Percentiles rank a stretch among this genome's conserved stretches.
Conservation (phyloP, 2,113 vertebrate species). For the Atlantisia rogersi region DNA sequence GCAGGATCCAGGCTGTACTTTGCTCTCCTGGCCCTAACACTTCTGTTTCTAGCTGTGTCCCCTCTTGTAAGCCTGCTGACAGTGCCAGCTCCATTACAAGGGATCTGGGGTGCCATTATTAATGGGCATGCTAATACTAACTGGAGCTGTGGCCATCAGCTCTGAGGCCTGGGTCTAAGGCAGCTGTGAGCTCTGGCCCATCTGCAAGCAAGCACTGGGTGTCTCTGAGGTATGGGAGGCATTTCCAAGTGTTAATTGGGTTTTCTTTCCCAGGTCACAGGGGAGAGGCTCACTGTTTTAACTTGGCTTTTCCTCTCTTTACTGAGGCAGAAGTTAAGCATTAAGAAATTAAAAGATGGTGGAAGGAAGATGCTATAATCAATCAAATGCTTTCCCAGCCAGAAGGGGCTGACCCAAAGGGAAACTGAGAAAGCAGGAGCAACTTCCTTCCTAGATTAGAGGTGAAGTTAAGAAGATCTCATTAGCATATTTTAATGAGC, state of each 20-base stretch:
- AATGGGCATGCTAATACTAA: not conserved
- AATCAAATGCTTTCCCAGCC: not conserved
- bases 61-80: not conserved
- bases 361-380: not conserved
- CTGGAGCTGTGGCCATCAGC: not conserved
- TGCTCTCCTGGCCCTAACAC: rapidly evolving
- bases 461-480: not conserved
- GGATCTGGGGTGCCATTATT: not conserved
- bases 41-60: not conserved
- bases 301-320: not conserved
- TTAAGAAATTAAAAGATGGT: not conserved
- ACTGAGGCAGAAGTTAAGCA: not conserved
- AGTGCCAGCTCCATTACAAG: not conserved
- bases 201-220: not conserved
- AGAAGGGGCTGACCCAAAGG: not conserved
- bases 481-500: not conserved
- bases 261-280: not conserved
- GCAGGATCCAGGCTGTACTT: not conserved
- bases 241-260: not conserved
- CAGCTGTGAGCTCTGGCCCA: not conserved
- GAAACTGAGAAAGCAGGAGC: not conserved
- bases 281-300: not conserved
- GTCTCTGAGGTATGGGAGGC: not conserved
- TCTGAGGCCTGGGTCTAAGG: not conserved
- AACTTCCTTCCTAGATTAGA: not conserved